A percentile compares a stretch with the other conserved stretches of the same genome.
These are phyloP conservation scores for Brachyopa scutellaris DNA, from an alignment of 2,888 invertebrate species.

Conservation along the genomic window DNA sequence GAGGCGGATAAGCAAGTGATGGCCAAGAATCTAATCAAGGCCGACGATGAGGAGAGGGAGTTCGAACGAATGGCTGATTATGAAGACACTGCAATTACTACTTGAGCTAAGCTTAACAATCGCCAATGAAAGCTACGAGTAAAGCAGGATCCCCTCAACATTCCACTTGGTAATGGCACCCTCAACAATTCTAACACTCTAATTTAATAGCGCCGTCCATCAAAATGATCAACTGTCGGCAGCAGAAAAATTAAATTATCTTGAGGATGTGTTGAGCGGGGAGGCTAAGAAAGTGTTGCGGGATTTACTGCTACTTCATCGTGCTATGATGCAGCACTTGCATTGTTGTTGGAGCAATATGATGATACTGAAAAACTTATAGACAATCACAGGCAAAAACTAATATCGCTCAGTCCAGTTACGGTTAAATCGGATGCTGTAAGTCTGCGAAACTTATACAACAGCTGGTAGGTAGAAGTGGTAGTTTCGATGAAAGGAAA, in stretches of 20 bases:
- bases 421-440: slow-evolving; percentile 10
- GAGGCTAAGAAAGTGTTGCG: slow-evolving; percentile 9
- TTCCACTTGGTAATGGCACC: no score
- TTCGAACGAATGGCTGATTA: slow-evolving; percentile 27
- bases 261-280: slow-evolving; percentile 7
- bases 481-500: no score
- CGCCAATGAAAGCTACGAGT: no score
- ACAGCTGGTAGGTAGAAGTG: no score
- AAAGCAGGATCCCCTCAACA: no score
- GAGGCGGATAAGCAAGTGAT: slow-evolving; percentile 23
- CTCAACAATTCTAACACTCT: neutral
- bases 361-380: slow-evolving; percentile 37
- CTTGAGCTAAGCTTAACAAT: neutral
- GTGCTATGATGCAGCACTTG: slow-evolving; percentile 33
- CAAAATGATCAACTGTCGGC: slow-evolving; percentile 19
- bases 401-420: slow-evolving; percentile 27
- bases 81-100: neutral
- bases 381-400: slow-evolving; percentile 39
- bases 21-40: slow-evolving; percentile 13
- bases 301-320: slow-evolving; percentile 27
- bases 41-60: slow-evolving; percentile 16
- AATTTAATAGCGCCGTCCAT: slow-evolving; percentile 19
- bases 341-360: slow-evolving; percentile 39
- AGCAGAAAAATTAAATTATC: slow-evolving; percentile 37
- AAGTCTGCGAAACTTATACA: slow-evolving; percentile 30